A percentile compares a stretch with the other conserved stretches of the same genome.
phyloP scores from a whole-genome alignment of 2,113 vertebrate species.

The Ailurus styani region DNA sequence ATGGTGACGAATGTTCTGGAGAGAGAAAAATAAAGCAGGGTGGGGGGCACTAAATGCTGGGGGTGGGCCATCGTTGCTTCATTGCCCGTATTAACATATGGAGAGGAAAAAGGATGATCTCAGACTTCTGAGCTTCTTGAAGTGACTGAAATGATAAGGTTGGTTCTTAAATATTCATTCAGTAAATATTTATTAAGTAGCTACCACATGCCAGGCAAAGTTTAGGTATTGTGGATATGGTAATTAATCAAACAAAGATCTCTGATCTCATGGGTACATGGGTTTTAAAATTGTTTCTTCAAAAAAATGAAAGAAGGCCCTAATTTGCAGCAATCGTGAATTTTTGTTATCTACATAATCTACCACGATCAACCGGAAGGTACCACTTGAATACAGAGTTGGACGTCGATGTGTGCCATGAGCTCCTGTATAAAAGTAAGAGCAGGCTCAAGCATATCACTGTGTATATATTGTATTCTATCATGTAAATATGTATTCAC shows the following conservation, averaged over 20 bases:
- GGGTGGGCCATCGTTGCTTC: fast-evolving
- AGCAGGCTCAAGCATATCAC: not conserved
- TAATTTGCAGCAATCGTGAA: not conserved
- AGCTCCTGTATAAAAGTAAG: not conserved
- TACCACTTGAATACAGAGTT: not conserved
- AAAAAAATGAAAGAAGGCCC: not conserved
- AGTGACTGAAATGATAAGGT: not conserved
- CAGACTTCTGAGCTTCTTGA: not conserved
- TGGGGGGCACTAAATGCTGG: not conserved
- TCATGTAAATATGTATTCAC: not conserved
- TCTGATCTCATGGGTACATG: not conserved
- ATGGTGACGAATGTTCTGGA: not conserved
- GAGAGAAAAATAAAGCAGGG: not conserved
- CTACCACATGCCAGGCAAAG: not conserved
- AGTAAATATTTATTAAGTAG: not conserved
- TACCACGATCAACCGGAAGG: not conserved
- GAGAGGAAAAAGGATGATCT: not conserved
- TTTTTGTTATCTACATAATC: not conserved
- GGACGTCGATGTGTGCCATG: fast-evolving
- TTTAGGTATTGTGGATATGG: not conserved
- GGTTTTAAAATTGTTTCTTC: not conserved
- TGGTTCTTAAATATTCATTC: not conserved
- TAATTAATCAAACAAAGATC: not conserved
- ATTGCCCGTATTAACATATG: not conserved
- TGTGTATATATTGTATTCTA: not conserved